phyloP scores from a whole-genome alignment of 92 coral and sea anemone species.

The Heteractis magnifica region DNA sequence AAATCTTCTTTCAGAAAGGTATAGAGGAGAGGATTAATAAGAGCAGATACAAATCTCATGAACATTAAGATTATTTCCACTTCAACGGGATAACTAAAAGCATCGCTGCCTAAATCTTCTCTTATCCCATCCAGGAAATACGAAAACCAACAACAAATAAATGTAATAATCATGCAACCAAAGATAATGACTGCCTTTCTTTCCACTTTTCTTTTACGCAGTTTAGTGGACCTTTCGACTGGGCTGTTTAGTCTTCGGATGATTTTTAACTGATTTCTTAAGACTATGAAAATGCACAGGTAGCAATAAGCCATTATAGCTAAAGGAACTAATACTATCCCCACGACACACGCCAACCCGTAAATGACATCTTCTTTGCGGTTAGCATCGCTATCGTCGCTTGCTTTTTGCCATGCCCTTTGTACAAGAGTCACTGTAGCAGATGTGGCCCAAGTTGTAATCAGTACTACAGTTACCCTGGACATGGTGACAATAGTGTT shows the following conservation, averaged over 20 bases:
- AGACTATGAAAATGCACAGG: conserved; percentile 50
- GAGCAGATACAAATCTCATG: conserved; percentile 59
- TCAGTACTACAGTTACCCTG: conserved; percentile 18
- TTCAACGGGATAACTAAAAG: conserved; percentile 38
- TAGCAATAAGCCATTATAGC: conserved; percentile 51
- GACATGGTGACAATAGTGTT: conserved; percentile 26
- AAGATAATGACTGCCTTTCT: conserved; percentile 70
- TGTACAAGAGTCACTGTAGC: conserved; percentile 38
- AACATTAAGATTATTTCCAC: conserved; percentile 45
- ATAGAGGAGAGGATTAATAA: conserved; percentile 65
- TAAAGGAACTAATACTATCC: conserved; percentile 52
- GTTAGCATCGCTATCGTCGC: background rate
- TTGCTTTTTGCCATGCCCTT: conserved; percentile 28
- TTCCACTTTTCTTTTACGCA: conserved; percentile 24
- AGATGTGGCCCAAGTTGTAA: conserved; percentile 39
- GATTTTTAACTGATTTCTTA: conserved; percentile 43
- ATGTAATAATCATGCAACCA: conserved; percentile 64
- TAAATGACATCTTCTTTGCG: conserved; percentile 33
- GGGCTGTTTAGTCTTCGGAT: conserved; percentile 57
- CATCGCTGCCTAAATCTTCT: conserved; percentile 29
- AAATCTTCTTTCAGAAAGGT: conserved; percentile 78
- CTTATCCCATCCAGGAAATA: conserved; percentile 63
- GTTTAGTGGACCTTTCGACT: conserved; percentile 14
- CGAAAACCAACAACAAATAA: conserved; percentile 69
- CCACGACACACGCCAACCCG: conserved; percentile 36